These are phyloP conservation scores for Cryptocephalus moraei DNA, from an alignment of 2,888 invertebrate genomes.

Conservation along the genomic window DNA sequence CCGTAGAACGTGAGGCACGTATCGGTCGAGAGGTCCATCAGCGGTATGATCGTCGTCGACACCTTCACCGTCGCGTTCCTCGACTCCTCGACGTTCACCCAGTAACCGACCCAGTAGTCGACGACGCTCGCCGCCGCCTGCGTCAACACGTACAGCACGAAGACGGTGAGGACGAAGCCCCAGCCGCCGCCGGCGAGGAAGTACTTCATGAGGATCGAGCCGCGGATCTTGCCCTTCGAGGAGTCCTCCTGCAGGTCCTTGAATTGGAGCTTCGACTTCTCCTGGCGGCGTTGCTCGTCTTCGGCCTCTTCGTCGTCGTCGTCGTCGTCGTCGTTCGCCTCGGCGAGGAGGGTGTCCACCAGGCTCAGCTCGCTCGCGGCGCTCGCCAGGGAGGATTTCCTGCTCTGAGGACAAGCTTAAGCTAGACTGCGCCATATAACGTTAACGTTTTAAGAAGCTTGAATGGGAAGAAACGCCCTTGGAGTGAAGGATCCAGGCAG, in stretches of 20 bases:
- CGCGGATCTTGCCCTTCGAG: constrained; percentile 50
- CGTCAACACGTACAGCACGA: constrained; percentile 46
- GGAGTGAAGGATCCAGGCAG: too few species aligned
- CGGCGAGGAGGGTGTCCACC: constrained; percentile 30
- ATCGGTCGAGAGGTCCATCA: constrained; percentile 24
- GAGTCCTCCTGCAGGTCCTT: constrained; percentile 46
- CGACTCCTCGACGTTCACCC: constrained; percentile 40
- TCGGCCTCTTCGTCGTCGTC: constrained; percentile 34
- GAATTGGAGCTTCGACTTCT: constrained; percentile 38
- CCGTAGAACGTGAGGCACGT: constrained; percentile 54
- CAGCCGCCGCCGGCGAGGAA: constrained; percentile 46
- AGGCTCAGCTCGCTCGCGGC: constrained; percentile 35
- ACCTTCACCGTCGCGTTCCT: constrained; percentile 7
- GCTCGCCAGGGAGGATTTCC: constrained; percentile 29
- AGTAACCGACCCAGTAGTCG: constrained; percentile 67
- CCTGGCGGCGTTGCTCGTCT: constrained; percentile 8
- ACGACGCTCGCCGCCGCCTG: constrained; percentile 54
- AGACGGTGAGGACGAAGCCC: constrained; percentile 40
- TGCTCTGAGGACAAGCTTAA: constrained; percentile 20
- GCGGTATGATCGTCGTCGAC: constrained; percentile 4
- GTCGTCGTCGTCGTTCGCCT: constrained; percentile 31
- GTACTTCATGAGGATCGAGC: constrained; percentile 48
- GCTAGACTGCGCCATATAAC: too few species aligned
- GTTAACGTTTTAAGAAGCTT: too few species aligned
- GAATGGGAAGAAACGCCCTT: too few species aligned